Conservation (phyloP, 2,888 invertebrate genomes). For the Nasonia oneida region DNA sequence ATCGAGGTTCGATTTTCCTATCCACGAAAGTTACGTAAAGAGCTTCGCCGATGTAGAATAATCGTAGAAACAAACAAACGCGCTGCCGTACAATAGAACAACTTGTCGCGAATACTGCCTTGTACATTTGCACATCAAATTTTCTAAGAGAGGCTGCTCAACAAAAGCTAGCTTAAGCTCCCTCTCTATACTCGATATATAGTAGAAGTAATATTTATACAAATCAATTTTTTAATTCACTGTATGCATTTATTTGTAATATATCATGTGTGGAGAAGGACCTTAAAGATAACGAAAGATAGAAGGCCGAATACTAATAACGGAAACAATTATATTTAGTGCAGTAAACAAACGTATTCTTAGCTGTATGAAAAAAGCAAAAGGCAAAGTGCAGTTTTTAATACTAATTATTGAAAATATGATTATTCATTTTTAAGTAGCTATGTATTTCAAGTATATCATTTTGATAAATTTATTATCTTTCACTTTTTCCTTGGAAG, state of each 20-base stretch:
- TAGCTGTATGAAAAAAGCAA: constrained; percentile 33
- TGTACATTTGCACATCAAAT: constrained; percentile 48
- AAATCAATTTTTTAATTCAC: no score
- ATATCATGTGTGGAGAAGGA: no score
- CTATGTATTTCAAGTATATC: background rate
- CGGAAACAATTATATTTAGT: constrained; percentile 56
- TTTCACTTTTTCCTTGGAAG: constrained; percentile 2
- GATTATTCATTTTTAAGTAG: constrained; percentile 8
- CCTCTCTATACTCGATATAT: no score
- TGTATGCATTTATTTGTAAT: no score
- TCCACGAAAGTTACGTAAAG: background rate
- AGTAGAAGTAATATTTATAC: no score
- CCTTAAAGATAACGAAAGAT: constrained; percentile 8
- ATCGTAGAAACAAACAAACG: constrained; percentile 6
- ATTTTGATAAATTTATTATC: constrained; percentile 26
- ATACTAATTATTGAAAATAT: background rate
- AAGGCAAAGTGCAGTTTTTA: constrained; percentile 9
- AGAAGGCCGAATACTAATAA: constrained; percentile 51
- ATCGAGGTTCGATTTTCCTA: constrained; percentile 43
- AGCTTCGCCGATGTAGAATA: constrained; percentile 30
- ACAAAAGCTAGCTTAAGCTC: constrained; percentile 11
- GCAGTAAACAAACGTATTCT: constrained; percentile 21
- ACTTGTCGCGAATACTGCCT: constrained; percentile 28
- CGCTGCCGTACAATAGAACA: background rate
- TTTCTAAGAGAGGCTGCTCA: constrained; percentile 45